Evolutionary conservation across 2,113 vertebrate genomes (phyloP).

Genomic region (Mus pahari): DNA sequence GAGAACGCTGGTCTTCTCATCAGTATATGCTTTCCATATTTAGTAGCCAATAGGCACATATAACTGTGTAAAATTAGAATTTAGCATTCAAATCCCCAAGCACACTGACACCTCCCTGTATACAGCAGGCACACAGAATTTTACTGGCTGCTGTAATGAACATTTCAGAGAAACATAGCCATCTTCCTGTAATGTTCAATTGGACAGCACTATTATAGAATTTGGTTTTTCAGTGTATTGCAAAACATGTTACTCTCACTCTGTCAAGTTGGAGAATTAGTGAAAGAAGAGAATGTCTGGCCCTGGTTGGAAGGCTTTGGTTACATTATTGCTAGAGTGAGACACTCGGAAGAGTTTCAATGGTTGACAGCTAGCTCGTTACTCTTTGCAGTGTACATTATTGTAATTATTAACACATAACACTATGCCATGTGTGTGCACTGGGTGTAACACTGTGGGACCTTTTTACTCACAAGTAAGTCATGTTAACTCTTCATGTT

Average conservation of each 20-base stretch:
- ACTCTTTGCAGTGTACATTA: constrained; percentile 24
- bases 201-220: not conserved
- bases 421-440: not conserved
- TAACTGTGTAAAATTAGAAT: constrained; percentile 35
- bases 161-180: not conserved
- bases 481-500: constrained; percentile 34
- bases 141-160: no score
- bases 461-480: constrained; percentile 23
- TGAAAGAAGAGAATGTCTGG: not conserved
- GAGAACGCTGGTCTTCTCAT: not conserved
- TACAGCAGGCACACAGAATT: not conserved
- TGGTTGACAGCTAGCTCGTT: not conserved
- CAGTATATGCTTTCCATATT: not conserved
- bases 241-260: not conserved
- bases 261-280: constrained; percentile 41
- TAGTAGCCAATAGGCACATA: not conserved
- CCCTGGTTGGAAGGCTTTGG: constrained; percentile 16
- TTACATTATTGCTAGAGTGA: constrained; percentile 14
- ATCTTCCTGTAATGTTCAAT: not conserved
- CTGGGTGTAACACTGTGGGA: not conserved
- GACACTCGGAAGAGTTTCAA: not conserved
- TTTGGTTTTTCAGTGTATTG: constrained; percentile 29
- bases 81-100: not conserved
- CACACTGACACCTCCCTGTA: not conserved
- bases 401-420: not conserved